Evolutionary conservation across 2,888 invertebrate genomes (phyloP).

Genomic region (Lutraria lutraria): DNA sequence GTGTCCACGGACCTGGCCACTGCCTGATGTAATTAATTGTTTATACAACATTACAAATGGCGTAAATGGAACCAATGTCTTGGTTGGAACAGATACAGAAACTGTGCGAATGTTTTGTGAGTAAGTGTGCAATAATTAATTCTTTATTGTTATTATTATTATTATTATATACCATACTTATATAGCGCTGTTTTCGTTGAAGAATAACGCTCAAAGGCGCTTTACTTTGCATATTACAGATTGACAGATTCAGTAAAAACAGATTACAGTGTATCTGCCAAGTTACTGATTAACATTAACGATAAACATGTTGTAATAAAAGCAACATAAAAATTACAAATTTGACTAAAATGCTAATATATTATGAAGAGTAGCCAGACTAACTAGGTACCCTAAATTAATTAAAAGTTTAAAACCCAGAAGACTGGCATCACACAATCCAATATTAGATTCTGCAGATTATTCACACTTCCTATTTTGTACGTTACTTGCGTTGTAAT

Average conservation of each 20-base stretch:
- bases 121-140: constrained; percentile 55
- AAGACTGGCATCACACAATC: too few relatives aligned
- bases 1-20: constrained; percentile 40
- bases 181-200: not conserved
- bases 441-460: too few relatives aligned
- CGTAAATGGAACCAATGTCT: constrained; percentile 51
- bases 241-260: not conserved
- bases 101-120: constrained; percentile 46
- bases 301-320: too few relatives aligned
- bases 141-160: not conserved
- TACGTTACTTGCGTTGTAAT: too few relatives aligned
- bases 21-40: constrained; percentile 52
- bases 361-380: too few relatives aligned
- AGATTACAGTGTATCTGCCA: too few relatives aligned
- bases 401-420: too few relatives aligned
- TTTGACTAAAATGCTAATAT: too few relatives aligned
- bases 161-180: not conserved
- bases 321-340: too few relatives aligned
- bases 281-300: too few relatives aligned
- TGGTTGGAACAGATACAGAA: constrained; percentile 58
- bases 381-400: too few relatives aligned
- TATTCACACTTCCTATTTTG: too few relatives aligned
- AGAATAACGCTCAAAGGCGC: not conserved
- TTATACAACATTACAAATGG: constrained; percentile 56
- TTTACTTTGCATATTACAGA: not conserved